Conservation (phyloP, 2,888 invertebrate genomes). For the Podotricha telesiphe region DNA sequence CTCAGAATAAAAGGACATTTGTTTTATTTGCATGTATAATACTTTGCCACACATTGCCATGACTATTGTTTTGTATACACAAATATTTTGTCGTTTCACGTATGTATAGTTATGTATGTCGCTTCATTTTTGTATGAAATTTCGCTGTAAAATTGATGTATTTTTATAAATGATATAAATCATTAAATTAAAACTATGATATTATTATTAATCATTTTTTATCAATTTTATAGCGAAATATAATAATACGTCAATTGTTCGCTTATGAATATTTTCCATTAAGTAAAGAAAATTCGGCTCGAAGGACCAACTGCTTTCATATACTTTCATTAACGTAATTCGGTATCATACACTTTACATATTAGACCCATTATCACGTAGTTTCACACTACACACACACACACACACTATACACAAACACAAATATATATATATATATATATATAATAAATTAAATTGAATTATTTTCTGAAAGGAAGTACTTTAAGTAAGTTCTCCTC, state of each 20-base stretch:
- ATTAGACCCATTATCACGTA: background rate
- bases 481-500: no score
- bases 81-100: conserved; percentile 28
- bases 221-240: conserved; percentile 28
- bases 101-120: conserved; percentile 32
- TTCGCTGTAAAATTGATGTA: conserved; percentile 27
- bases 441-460: no score
- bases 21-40: conserved; percentile 79
- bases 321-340: background rate
- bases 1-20: conserved; percentile 19
- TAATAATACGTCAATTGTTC: conserved; percentile 8
- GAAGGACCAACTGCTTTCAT: conserved; percentile 28
- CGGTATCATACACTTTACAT: background rate
- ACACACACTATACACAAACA: background rate
- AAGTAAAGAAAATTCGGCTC: conserved; percentile 1
- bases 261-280: conserved; percentile 18
- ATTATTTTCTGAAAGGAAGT: no score
- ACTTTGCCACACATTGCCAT: conserved; percentile 74
- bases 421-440: no score
- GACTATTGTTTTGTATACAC: conserved; percentile 52
- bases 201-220: background rate
- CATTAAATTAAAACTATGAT: no score
- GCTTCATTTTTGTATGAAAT: conserved; percentile 24
- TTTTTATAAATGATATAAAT: background rate
- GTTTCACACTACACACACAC: background rate